Base-by-base conservation (phyloP, 2,797 vertebrate species). In the Geotrypetes seraphini region DNA sequence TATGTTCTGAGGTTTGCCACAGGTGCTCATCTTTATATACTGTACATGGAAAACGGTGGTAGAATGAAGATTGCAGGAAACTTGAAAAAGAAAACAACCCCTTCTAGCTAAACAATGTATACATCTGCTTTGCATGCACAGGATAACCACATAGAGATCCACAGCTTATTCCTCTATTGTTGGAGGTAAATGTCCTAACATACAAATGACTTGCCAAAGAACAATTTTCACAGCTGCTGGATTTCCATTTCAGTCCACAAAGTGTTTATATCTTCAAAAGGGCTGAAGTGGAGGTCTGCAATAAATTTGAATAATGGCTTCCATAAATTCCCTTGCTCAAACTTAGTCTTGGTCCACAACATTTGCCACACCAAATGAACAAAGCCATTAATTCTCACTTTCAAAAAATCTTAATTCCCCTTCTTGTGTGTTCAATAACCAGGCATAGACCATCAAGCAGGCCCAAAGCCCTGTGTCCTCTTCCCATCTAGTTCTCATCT, bases 181-280 rank as follows among this genome's bases (percentile, higher is more conserved):
- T n/a, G n/a, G n/a, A n/a, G n/a, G n/a, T n/a, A n/a, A n/a, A n/a
- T n/a, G n/a, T n/a, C n/a, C n/a, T n/a, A n/a, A 43, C 53, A 35
- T 8, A 46, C 33, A 47, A 11, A 16, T 34, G 60, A 46, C 33
- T 28, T 41, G 53, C 25, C 39, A 53, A 66, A 34, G 43, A 57
- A 25, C 38, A 36, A 49, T 45, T 52, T 32, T 47, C 61, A 50
- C 36, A 39, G 61, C 46, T 64, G n/a, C n/a, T n/a, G n/a, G n/a
- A n/a, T n/a, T n/a, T n/a, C 56, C 67, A 48, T 57, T 4, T 7
- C 31, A 53, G 60, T 53, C 56, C 28, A 6, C 8, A 43, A 60
- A 67, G 53, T 45, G 60, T 72, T 75, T 76, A 75, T 67, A 66
- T 71, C 64, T 67, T 56, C 52, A 60, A 10, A 73, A 73, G 60